These are phyloP conservation scores for Petrocephalus microphthalmus DNA, from an alignment of 2,113 vertebrate genomes.

Conservation along the genomic window DNA sequence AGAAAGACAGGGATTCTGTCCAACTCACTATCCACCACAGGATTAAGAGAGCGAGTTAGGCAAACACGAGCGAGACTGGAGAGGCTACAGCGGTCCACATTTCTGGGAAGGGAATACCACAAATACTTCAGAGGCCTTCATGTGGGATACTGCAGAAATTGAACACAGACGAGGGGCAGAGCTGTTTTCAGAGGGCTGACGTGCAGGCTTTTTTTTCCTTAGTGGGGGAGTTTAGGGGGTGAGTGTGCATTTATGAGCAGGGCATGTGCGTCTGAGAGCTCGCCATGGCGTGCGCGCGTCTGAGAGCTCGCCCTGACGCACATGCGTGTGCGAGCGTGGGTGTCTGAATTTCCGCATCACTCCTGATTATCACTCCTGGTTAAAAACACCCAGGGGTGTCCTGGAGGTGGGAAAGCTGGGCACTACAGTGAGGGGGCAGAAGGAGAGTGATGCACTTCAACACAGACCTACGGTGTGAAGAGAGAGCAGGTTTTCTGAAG, in stretches of 20 bases:
- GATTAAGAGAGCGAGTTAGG: not conserved
- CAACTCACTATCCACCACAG: not conserved
- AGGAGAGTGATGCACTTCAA: not conserved
- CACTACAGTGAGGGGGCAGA: not conserved
- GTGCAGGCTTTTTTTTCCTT: not conserved
- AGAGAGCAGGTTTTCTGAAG: too few species aligned
- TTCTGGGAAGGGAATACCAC: slow-evolving; percentile 41
- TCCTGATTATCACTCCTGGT: not conserved
- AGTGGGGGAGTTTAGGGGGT: not conserved
- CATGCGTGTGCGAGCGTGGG: not conserved
- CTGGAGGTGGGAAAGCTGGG: not conserved
- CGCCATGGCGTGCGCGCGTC: not conserved
- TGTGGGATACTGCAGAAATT: slow-evolving; percentile 31
- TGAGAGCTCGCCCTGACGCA: not conserved
- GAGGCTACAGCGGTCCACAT: slow-evolving; percentile 8
- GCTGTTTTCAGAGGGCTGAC: slow-evolving; percentile 18
- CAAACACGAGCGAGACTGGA: not conserved
- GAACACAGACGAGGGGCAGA: slow-evolving; percentile 22
- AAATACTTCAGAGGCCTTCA: slow-evolving; percentile 34
- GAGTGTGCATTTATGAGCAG: slow-evolving; percentile 6
- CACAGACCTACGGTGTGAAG: not conserved
- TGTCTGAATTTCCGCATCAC: slow-evolving; percentile 11
- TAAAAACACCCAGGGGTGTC: not conserved
- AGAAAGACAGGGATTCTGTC: not conserved
- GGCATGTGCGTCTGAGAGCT: not conserved